A percentile compares a stretch with the other conserved stretches of the same genome.
Conservation (phyloP, 1,140 invertebrate species). For the Carposina sasakii region DNA sequence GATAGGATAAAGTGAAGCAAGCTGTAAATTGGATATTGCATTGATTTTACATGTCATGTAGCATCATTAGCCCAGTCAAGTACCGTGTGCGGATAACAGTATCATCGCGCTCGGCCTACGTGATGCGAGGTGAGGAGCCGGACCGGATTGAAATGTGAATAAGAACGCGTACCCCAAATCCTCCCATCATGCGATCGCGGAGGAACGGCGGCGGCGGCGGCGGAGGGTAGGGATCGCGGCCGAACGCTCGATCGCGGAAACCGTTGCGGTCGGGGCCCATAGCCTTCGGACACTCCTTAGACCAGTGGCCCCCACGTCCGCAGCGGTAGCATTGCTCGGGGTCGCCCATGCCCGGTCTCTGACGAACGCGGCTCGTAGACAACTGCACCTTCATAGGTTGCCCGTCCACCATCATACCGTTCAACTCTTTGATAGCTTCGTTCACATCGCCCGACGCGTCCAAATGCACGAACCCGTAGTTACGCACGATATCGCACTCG, state of each 20-base stretch:
- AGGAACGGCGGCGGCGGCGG: slow-evolving; percentile 89
- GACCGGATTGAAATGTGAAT: slow-evolving; percentile 32
- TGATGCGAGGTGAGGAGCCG: slow-evolving; percentile 34
- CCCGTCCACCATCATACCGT: slow-evolving; percentile 87
- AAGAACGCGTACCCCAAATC: slow-evolving; percentile 81
- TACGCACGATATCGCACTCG: slow-evolving; percentile 92
- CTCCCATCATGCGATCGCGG: slow-evolving; percentile 88
- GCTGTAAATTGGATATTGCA: too few relatives aligned
- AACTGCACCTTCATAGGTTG: slow-evolving; percentile 92
- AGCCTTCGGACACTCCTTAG: slow-evolving; percentile 90
- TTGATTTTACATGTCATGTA: too few relatives aligned
- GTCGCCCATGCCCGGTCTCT: slow-evolving; percentile 95
- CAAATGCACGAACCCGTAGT: slow-evolving; percentile 93
- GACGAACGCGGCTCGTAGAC: slow-evolving; percentile 91
- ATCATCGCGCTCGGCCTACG: slow-evolving; percentile 45
- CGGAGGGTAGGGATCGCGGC: slow-evolving; percentile 87
- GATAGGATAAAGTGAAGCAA: too few relatives aligned
- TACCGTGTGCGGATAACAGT: slow-evolving; percentile 39
- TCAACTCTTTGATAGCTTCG: slow-evolving; percentile 89
- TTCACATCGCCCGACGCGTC: slow-evolving; percentile 87
- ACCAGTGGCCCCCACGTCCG: slow-evolving; percentile 95
- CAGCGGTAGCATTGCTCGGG: slow-evolving; percentile 95
- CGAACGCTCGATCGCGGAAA: slow-evolving; percentile 87
- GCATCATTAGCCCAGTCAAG: slow-evolving; percentile 48
- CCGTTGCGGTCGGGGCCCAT: slow-evolving; percentile 83